Evolutionary conservation across 2,888 invertebrate genomes (phyloP), one percentile per base, ranked within the genome.

Genomic region (Aradus depressus): DNA sequence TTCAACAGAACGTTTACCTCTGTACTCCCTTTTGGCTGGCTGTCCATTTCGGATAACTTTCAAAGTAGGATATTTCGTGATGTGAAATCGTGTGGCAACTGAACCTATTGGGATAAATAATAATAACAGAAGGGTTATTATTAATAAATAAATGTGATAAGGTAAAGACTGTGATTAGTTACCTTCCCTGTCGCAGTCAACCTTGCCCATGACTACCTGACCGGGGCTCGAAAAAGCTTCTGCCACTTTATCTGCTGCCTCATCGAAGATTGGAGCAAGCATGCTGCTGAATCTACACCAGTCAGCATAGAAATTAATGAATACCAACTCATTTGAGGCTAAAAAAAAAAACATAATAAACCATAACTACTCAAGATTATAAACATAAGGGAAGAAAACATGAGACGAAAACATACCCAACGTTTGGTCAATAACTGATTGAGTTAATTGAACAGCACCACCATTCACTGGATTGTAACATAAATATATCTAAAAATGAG

Each of bases 201-300:
- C 90, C 73, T 93, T 93, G 38, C 86, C 97, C 75, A 97, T 83
- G 5, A 91, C 85, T 8, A 97, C 89, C 68, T 79, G 82, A 10
- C 91, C 90, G 26, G 64, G 58, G 14, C 78, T 67, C 44, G 89
- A 85, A 63, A 85, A 88, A 58, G 80, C 81, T 63, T 77, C 77
- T 26, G 75, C 69, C 57, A 96, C 79, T 71, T 85, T 88, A 61
- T 86, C 86, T 8, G 95, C 86, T 34, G 96, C 90, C 68, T 96
- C 93, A 68, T 93, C 90, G 70, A 93, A 99, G 64, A 96, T 84
- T 10, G 98, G 98, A 68, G 88, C 86, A 65, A 99, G 73, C 72
- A 93, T 80, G 68, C 91, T 96, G 73, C 97, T 97, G 74, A 97
- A 98, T 64, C 90, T 82, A 72, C 98, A 98, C 98, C 98, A 98